Evolutionary conservation across 2,113 vertebrate genomes (phyloP).

Genomic region (Chascanopsetta lugubris): DNA sequence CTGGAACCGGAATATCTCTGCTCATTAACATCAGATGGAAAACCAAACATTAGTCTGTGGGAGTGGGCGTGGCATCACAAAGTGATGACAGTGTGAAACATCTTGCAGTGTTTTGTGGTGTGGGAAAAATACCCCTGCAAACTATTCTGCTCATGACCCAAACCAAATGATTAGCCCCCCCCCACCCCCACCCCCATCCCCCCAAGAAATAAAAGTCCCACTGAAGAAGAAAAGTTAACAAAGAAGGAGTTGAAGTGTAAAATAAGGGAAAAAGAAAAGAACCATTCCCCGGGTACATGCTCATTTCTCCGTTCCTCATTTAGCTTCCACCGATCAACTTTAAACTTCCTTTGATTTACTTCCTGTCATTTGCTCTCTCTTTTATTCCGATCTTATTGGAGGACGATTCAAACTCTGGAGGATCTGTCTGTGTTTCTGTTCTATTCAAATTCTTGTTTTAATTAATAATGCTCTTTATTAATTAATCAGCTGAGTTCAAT

Average conservation of each 20-base stretch:
- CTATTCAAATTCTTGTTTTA: slow-evolving; percentile 28
- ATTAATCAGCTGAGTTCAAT: slow-evolving; percentile 14
- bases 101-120: slow-evolving; percentile 79
- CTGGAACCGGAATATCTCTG: slow-evolving; percentile 48
- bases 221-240: slow-evolving; percentile 47
- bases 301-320: slow-evolving; percentile 44
- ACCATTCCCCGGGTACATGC: neutral
- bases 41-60: slow-evolving; percentile 37
- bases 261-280: slow-evolving; percentile 36
- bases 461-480: slow-evolving; percentile 36
- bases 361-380: slow-evolving; percentile 20
- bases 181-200: no score
- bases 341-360: slow-evolving; percentile 18
- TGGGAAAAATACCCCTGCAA: slow-evolving; percentile 69
- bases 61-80: slow-evolving; percentile 56
- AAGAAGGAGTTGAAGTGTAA: slow-evolving; percentile 35
- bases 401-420: slow-evolving; percentile 14
- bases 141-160: slow-evolving; percentile 58
- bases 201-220: slow-evolving; percentile 43
- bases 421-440: slow-evolving; percentile 2
- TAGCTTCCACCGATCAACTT: slow-evolving; percentile 39
- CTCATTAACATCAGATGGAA: slow-evolving; percentile 77
- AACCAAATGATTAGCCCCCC: slow-evolving; percentile 43
- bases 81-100: slow-evolving; percentile 76
- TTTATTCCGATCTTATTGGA: slow-evolving; percentile 21